A percentile compares a stretch with the other conserved stretches of the same genome.
Conservation (phyloP, 2,113 vertebrate genomes). For the Anthoscopus minutus region DNA sequence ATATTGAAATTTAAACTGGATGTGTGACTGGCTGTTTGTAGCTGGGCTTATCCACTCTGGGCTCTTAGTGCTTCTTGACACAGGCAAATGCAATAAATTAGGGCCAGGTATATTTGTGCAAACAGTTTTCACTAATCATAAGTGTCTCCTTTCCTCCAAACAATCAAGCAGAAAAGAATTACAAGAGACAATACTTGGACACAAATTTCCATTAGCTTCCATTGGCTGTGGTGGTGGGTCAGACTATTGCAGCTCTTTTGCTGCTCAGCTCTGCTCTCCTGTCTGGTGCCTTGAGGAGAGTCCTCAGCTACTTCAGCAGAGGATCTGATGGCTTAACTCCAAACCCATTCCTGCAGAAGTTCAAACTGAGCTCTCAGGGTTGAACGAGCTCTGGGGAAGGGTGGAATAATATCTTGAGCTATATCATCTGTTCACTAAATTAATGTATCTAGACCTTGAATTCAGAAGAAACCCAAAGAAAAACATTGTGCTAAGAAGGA, state of each 20-base stretch:
- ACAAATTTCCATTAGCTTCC: neutral
- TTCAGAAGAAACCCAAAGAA: neutral
- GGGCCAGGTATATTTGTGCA: neutral
- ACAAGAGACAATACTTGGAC: neutral
- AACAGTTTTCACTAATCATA: neutral
- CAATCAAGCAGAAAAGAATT: neutral
- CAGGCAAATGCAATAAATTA: neutral
- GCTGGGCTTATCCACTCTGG: neutral
- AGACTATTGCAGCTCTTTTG: neutral
- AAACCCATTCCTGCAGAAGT: neutral
- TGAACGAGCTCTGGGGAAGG: neutral
- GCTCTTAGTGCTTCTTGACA: neutral
- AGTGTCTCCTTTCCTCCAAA: neutral
- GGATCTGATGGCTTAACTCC: neutral
- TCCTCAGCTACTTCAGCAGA: neutral
- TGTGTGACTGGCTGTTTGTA: neutral
- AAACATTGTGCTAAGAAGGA: neutral
- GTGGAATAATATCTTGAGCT: neutral
- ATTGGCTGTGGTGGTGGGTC: neutral
- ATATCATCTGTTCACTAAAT: neutral
- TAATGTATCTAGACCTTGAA: neutral
- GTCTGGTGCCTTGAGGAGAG: neutral
- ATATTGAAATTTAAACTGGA: neutral
- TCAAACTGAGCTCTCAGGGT: neutral
- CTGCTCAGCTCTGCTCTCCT: neutral